phyloP scores from a whole-genome alignment of 2,113 vertebrate species.

The Oreotrochilus melanogaster region DNA sequence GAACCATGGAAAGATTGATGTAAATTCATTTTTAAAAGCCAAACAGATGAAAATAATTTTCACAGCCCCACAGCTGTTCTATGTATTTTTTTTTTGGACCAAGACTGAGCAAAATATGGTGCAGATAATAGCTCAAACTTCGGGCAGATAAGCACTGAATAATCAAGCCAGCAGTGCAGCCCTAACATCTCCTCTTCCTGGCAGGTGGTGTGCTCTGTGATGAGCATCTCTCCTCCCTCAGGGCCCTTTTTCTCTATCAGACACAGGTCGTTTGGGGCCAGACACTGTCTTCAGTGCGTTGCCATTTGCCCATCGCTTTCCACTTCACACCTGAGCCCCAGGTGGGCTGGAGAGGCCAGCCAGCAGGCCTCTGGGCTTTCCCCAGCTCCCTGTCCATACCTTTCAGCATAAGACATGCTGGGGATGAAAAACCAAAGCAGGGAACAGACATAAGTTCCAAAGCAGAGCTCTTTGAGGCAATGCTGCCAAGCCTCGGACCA shows the following conservation, averaged over 20 bases:
- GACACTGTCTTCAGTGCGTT: accelerated
- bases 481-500: constrained; percentile 39
- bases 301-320: not conserved
- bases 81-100: constrained; percentile 69
- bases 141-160: not conserved
- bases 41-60: constrained; percentile 84
- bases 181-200: not conserved
- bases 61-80: constrained; percentile 75
- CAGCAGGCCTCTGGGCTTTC: accelerated
- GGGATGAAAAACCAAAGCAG: not conserved
- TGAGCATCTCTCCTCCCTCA: not conserved
- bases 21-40: constrained; percentile 78
- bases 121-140: constrained; percentile 25
- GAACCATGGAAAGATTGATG: constrained; percentile 79
- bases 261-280: not conserved
- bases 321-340: not conserved
- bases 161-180: not conserved
- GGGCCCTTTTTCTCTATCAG: not conserved
- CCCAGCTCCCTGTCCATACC: not conserved
- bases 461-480: not conserved
- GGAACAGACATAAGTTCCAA: not conserved
- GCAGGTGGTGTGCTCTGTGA: accelerated
- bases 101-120: constrained; percentile 11
- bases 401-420: accelerated
- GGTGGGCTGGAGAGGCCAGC: not conserved